These are phyloP conservation scores for Leucoma salicis DNA, from an alignment of 2,888 invertebrate species.

Conservation along the genomic window DNA sequence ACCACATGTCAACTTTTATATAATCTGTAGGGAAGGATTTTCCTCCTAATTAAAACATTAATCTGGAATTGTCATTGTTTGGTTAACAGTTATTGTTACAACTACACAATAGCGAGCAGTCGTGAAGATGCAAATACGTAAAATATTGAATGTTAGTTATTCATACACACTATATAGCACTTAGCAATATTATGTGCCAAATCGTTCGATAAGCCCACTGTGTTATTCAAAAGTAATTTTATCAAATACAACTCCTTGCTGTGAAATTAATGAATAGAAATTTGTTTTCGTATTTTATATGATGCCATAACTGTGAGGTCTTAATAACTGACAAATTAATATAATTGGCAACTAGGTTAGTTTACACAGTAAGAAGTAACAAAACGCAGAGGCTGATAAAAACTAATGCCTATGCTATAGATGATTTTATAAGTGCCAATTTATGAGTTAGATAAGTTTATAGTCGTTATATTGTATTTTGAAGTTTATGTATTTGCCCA, in stretches of 20 bases:
- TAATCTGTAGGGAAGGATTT: too few relatives aligned
- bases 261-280: slow-evolving; percentile 5
- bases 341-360: background rate
- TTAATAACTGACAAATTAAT: slow-evolving; percentile 18
- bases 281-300: slow-evolving; percentile 4
- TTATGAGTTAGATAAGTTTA: slow-evolving; percentile 30
- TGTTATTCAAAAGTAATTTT: slow-evolving; percentile 16
- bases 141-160: slow-evolving; percentile 57
- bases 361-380: background rate
- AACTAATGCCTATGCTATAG: slow-evolving; percentile 10
- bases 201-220: slow-evolving; percentile 30
- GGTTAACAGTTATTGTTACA: slow-evolving; percentile 25
- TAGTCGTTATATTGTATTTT: slow-evolving; percentile 29
- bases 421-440: slow-evolving; percentile 42
- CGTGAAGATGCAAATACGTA: slow-evolving; percentile 54
- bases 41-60: too few relatives aligned
- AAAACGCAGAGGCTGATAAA: slow-evolving; percentile 3
- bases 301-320: slow-evolving; percentile 9
- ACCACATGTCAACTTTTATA: too few relatives aligned
- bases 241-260: slow-evolving; percentile 5
- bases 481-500: slow-evolving; percentile 11
- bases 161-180: slow-evolving; percentile 48
- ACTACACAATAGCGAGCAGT: slow-evolving; percentile 27
- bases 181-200: slow-evolving; percentile 56
- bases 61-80: slow-evolving; percentile 26